phyloP scores from a whole-genome alignment of 2,888 invertebrate species.

The Nudaria mundana region DNA sequence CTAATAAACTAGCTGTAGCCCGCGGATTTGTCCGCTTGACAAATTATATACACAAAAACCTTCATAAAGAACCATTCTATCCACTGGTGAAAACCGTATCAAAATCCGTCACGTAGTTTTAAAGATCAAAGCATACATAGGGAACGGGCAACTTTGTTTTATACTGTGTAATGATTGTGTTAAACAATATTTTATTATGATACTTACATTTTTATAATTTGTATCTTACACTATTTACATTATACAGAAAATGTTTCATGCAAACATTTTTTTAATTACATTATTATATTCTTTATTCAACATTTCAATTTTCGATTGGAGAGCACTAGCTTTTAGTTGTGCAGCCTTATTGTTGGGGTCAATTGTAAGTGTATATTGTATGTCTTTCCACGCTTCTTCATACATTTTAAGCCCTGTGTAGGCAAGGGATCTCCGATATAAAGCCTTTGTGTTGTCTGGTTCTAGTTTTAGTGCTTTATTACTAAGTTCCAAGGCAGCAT shows the following conservation, averaged over 20 bases:
- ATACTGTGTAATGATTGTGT: too few relatives aligned
- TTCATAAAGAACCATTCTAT: too few relatives aligned
- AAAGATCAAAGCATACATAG: too few relatives aligned
- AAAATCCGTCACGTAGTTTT: too few relatives aligned
- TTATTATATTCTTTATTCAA: constrained; percentile 81
- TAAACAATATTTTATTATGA: neutral
- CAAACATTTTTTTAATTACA: constrained; percentile 82
- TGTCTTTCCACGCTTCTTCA: constrained; percentile 83
- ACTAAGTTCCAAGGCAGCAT: constrained; percentile 85
- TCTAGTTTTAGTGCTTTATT: constrained; percentile 89
- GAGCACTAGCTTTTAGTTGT: constrained; percentile 78
- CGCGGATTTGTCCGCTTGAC: too few relatives aligned
- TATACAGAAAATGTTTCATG: constrained; percentile 36
- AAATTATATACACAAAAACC: too few relatives aligned
- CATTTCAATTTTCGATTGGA: constrained; percentile 79
- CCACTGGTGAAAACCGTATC: too few relatives aligned
- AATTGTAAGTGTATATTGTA: constrained; percentile 76
- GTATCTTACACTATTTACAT: too few relatives aligned
- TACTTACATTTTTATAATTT: constrained; percentile 3
- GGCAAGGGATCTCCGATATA: constrained; percentile 92
- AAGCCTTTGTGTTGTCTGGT: constrained; percentile 90
- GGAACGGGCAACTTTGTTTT: too few relatives aligned
- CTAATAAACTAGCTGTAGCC: too few relatives aligned
- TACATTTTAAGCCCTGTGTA: constrained; percentile 83
- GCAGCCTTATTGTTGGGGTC: constrained; percentile 86